phyloP scores from a whole-genome alignment of 2,797 vertebrate genomes.

The Karalla daura region DNA sequence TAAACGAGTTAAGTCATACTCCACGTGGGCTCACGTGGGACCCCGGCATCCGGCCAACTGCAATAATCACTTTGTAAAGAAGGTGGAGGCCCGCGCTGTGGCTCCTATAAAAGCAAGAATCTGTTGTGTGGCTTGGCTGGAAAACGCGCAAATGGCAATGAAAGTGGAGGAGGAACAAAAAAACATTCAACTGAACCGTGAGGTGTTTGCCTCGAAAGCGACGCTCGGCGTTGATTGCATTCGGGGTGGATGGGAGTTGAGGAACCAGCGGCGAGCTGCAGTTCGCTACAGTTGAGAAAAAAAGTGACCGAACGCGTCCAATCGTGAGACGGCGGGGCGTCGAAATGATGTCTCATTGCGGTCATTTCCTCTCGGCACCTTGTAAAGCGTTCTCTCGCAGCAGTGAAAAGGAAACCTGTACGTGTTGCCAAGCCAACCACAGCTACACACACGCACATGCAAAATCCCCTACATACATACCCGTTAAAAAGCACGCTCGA shows the following conservation, averaged over 20 bases:
- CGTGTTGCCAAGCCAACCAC: constrained; percentile 43
- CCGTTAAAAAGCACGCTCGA: too few relatives aligned
- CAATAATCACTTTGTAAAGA: too few relatives aligned
- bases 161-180: background rate
- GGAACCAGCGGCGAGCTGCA: too few relatives aligned
- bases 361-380: constrained; percentile 53
- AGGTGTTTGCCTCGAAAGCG: constrained; percentile 23
- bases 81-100: too few relatives aligned
- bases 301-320: constrained; percentile 45
- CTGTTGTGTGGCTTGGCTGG: too few relatives aligned
- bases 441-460: background rate
- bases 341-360: constrained; percentile 33
- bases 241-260: background rate
- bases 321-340: constrained; percentile 39
- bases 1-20: too few relatives aligned
- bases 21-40: too few relatives aligned
- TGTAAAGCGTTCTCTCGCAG: constrained; percentile 52
- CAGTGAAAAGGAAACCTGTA: constrained; percentile 53
- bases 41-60: too few relatives aligned
- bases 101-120: too few relatives aligned
- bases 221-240: constrained; percentile 5
- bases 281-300: too few relatives aligned
- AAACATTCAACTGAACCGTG: constrained; percentile 5
- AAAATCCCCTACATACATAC: background rate
- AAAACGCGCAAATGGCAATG: constrained; percentile 2